These are phyloP conservation scores for Aldabrachelys gigantea DNA, from an alignment of 2,113 vertebrate genomes.

Conservation along the genomic window DNA sequence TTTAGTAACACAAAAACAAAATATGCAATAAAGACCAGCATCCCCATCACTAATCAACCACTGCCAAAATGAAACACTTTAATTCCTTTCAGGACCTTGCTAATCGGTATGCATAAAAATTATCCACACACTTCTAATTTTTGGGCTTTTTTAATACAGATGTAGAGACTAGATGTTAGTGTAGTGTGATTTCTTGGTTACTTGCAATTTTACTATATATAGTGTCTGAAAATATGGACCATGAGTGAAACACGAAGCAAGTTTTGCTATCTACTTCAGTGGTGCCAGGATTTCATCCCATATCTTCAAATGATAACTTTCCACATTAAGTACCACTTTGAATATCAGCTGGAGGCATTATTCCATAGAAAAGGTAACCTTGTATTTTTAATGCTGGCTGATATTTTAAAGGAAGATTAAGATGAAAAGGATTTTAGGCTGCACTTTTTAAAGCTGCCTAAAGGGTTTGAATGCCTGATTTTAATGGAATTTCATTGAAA, in stretches of 20 bases:
- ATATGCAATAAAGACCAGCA: neutral
- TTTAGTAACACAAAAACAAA: neutral
- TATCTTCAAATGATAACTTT: conserved; percentile 5
- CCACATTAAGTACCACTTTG: conserved; percentile 19
- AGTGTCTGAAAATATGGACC: neutral
- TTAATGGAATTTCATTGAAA: conserved; percentile 45
- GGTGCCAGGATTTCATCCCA: neutral
- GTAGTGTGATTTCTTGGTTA: neutral
- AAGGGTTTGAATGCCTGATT: neutral
- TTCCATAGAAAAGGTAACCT: conserved; percentile 19
- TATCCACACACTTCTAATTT: neutral
- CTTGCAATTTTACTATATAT: neutral
- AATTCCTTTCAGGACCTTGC: neutral
- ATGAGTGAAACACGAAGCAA: neutral
- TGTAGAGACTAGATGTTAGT: neutral
- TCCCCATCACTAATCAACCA: neutral
- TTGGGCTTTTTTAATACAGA: neutral
- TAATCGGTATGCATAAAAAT: neutral
- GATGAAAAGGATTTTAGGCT: conserved; percentile 31
- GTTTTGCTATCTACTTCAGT: conserved; percentile 10
- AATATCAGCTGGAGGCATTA: neutral
- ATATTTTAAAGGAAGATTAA: conserved; percentile 51
- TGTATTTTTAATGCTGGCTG: conserved; percentile 44
- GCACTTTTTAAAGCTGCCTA: neutral
- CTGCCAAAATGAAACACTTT: neutral